These are phyloP conservation scores for Drosophila pachea DNA, from an alignment of 1,140 invertebrate genomes.

Conservation along the genomic window DNA sequence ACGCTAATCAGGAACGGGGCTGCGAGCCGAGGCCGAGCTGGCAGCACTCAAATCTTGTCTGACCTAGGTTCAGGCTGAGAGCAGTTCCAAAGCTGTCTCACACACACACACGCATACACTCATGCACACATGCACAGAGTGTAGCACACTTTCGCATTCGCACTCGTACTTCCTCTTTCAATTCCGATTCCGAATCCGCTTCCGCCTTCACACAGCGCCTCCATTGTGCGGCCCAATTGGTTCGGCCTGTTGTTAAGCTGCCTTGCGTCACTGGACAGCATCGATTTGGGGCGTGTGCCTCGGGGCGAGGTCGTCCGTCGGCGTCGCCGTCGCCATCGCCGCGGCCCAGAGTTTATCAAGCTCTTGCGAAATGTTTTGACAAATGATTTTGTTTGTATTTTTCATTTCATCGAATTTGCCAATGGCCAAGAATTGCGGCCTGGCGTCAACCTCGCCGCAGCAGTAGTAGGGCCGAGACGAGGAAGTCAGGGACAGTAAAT, in stretches of 20 bases:
- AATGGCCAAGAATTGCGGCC: constrained; percentile 57
- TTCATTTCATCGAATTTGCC: constrained; percentile 71
- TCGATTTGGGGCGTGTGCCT: constrained; percentile 38
- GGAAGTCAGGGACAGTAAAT: constrained; percentile 6
- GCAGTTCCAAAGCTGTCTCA: constrained; percentile 15
- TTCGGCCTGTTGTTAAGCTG: constrained; percentile 36
- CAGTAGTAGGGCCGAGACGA: neutral
- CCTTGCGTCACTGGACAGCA: constrained; percentile 42
- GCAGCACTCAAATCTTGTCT: constrained; percentile 16
- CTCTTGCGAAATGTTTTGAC: constrained; percentile 73
- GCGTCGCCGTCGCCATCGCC: neutral
- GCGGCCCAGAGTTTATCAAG: constrained; percentile 54
- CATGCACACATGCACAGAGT: neutral
- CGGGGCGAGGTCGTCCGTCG: neutral
- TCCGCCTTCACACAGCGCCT: constrained; percentile 51
- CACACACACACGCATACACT: constrained; percentile 5
- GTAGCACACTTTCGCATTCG: constrained; percentile 11
- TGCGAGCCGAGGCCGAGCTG: neutral
- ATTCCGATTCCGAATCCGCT: constrained; percentile 56
- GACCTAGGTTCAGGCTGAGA: constrained; percentile 23
- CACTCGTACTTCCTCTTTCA: constrained; percentile 50
- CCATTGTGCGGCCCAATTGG: constrained; percentile 50
- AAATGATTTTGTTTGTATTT: constrained; percentile 78
- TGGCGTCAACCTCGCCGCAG: constrained; percentile 14
- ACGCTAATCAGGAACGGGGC: constrained; percentile 61